Evolutionary conservation across 1,140 invertebrate genomes (phyloP), one percentile per base, ranked within the genome.

Genomic region (Hestina assimilis): DNA sequence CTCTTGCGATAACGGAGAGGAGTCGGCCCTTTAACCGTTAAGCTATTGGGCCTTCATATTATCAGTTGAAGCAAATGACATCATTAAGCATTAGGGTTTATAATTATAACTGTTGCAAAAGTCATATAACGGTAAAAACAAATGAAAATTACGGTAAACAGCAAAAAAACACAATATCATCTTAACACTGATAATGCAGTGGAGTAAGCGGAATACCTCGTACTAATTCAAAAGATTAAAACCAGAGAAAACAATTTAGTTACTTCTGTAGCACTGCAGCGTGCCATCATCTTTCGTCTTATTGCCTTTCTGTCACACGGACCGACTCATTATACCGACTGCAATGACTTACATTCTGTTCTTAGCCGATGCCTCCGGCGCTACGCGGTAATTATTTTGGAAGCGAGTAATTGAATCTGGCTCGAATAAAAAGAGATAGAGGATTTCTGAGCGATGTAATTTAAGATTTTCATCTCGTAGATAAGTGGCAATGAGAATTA

Each of bases 391-490:
- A 76, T 76, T 67, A 72, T 73, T 50, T 80, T 74, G 66, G 75
- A 72, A 65, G 60, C 63, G 33, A 75, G 72, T 83, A 83, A 84
- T 84, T 84, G 79, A 87, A 85, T 81, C 72, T 79, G 63, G 60
- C 55, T 64, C 64, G 80, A 84, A 84, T 77, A 84, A 79, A 82
- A 85, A 79, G 67, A 82, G 67, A 74, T 69, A 48, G 60, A 74
- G 47, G 63, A 59, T 67, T 79, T 67, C 72, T 70, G 75, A 69
- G 66, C 70, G 64, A 67, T 76, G 81, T 78, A 84, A 87, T 86
- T 84, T 86, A 71, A 79, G 71, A 84, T 85, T 83, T 84, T 83
- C 76, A 83, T 84, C 78, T 79, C 57, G 54, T 53, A 75, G 72
- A 78, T 81, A 79, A 80, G 74, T 64, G 72, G 64, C 78, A 78